A percentile compares a stretch with the other conserved stretches of the same genome.
Conservation (phyloP, 1,140 invertebrate genomes). For the Pygmarrhopalites habei region DNA sequence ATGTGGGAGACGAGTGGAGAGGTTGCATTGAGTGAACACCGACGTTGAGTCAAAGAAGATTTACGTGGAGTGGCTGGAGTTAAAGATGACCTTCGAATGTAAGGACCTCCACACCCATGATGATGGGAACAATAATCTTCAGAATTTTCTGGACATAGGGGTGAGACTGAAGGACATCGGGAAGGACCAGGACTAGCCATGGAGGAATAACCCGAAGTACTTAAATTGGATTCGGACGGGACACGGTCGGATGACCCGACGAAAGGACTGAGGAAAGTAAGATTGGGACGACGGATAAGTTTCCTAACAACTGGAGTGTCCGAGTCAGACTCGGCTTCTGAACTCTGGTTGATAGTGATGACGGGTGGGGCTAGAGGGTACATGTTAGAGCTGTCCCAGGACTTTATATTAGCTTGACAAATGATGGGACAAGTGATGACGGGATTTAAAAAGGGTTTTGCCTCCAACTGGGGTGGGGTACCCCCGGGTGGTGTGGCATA, state of each 20-base stretch:
- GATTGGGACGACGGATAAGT: conserved; percentile 46
- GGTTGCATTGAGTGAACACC: conserved; percentile 28
- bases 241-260: conserved; percentile 62
- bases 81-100: conserved; percentile 42
- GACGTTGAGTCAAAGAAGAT: conserved; percentile 22
- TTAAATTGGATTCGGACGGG: conserved; percentile 69
- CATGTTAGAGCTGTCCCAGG: conserved; percentile 22
- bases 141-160: conserved; percentile 60
- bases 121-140: conserved; percentile 47
- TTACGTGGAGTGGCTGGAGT: conserved; percentile 39
- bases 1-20: conserved; percentile 17
- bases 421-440: not conserved
- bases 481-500: conserved; percentile 28
- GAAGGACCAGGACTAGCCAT: conserved; percentile 71
- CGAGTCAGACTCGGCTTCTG: conserved; percentile 63
- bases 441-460: not conserved
- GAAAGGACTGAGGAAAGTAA: conserved; percentile 68
- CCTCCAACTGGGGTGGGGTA: not conserved
- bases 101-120: conserved; percentile 43
- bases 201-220: conserved; percentile 72
- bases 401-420: conserved; percentile 12
- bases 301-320: conserved; percentile 45
- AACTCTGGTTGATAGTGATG: conserved; percentile 65
- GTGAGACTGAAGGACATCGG: conserved; percentile 66
- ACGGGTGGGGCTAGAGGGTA: conserved; percentile 55